Base-by-base conservation (phyloP, 2,113 vertebrate genomes). In the Lamprotornis superbus region DNA sequence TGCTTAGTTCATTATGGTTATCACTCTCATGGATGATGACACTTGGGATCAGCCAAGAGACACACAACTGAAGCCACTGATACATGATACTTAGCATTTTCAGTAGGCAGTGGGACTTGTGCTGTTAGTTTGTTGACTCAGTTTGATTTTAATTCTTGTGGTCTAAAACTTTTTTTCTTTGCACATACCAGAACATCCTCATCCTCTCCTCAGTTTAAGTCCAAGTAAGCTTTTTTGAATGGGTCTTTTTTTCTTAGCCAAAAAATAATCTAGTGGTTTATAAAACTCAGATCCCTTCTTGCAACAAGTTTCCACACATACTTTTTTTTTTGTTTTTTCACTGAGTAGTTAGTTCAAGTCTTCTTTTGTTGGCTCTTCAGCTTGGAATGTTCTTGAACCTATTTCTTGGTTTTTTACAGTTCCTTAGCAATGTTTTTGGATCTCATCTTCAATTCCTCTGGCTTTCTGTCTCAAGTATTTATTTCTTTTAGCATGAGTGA, bases 81-180 rank as follows among this genome's bases (percentile, higher is more conserved):
- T 71, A 83, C 33, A 37, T 57, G 94, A 96, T 83, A 70, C 68
- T 87, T 11, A 52, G 65, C 55, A 61, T 87, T 97, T 94, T 74
- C 82, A 89, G 87, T 86, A 91, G 88, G 90, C 87, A 46, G 13
- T 86, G 87, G 77, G 70, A 49, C 88, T 92, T 35, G 13, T 77
- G 65, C 49, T 83, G 27, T 71, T 79, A 78, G 69, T 93, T 97
- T 97, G 95, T 94, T 94, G 94, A 96, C 42, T 92, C 18, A 30
- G 15, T 94, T 95, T 94, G 92, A 92, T 97, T 96, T 97, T 96
- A 81, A 56, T 97, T 97, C 87, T 96, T 96, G 96, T 79, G 94
- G 97, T 95, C 96, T 94, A 30, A 55, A 67, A 52, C 33, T 85
- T 91, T 88, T 87, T 96, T 96, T 87, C 77, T 83, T 91, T 94